Percentiles rank a stretch among this genome's conserved stretches.
These are phyloP conservation scores for Hirtodrosophila trivittata DNA, from an alignment of 2,888 invertebrate species.

Conservation along the genomic window DNA sequence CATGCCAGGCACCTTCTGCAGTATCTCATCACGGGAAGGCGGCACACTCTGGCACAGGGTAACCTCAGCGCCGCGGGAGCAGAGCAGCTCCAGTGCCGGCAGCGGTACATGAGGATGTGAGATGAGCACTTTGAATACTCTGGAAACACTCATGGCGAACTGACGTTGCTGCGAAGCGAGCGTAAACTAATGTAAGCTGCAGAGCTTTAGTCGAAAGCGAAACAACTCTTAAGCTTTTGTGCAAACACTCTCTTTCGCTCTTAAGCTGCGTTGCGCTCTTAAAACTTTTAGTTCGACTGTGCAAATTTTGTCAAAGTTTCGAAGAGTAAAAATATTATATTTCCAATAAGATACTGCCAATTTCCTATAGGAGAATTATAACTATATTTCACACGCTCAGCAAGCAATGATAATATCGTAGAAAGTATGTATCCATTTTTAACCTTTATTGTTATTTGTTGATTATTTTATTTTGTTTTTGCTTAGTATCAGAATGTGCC, in stretches of 20 bases:
- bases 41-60: slow-evolving; percentile 79
- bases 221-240: slow-evolving; percentile 45
- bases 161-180: background rate
- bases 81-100: slow-evolving; percentile 87
- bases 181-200: slow-evolving; percentile 33
- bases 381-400: no score
- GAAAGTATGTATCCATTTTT: no score
- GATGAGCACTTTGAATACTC: slow-evolving; percentile 86
- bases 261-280: background rate
- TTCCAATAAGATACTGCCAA: no score
- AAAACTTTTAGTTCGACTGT: background rate
- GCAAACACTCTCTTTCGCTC: background rate
- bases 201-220: slow-evolving; percentile 7
- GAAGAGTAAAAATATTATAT: background rate
- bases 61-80: slow-evolving; percentile 84
- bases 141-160: slow-evolving; percentile 50
- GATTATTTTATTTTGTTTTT: no score
- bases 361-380: no score
- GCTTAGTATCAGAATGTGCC: no score
- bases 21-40: slow-evolving; percentile 77
- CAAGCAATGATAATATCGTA: no score
- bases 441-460: no score
- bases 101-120: slow-evolving; percentile 88
- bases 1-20: slow-evolving; percentile 78
- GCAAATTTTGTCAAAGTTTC: slow-evolving; percentile 4